Percentiles rank a stretch among this genome's conserved stretches.
Evolutionary conservation across 2,888 invertebrate species (phyloP).

Genomic region (Tricholauxania praeusta): DNA sequence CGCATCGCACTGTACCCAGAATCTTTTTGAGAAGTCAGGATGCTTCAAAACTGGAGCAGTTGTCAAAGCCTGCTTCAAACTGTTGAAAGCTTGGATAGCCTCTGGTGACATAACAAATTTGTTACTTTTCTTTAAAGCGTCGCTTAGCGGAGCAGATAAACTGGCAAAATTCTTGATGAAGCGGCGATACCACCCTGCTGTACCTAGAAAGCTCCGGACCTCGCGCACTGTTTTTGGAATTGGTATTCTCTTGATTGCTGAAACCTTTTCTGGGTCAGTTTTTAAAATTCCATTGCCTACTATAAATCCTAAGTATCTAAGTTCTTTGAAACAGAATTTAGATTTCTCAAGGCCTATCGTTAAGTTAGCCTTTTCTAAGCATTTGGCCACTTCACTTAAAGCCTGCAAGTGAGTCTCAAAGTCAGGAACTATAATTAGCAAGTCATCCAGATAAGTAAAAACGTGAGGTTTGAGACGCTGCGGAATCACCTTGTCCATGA

Average conservation of each 20-base stretch:
- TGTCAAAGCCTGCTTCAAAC: background rate
- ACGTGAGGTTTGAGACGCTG: slow-evolving; percentile 31
- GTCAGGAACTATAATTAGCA: slow-evolving; percentile 32
- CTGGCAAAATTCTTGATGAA: slow-evolving; percentile 32
- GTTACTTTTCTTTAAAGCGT: background rate
- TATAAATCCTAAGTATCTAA: slow-evolving; percentile 28
- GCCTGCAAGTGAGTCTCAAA: slow-evolving; percentile 32
- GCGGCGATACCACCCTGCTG: slow-evolving; percentile 38
- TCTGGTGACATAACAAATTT: background rate
- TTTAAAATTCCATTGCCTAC: background rate
- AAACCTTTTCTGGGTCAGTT: slow-evolving; percentile 5
- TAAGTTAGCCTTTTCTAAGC: slow-evolving; percentile 31
- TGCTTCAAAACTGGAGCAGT: background rate
- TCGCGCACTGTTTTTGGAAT: slow-evolving; percentile 6
- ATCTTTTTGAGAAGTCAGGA: slow-evolving; percentile 35
- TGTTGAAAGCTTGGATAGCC: background rate
- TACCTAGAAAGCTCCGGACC: slow-evolving; percentile 34
- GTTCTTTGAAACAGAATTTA: slow-evolving; percentile 28
- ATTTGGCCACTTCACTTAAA: slow-evolving; percentile 21
- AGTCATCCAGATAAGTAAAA: slow-evolving; percentile 42
- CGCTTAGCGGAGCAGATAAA: slow-evolving; percentile 12
- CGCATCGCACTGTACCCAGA: slow-evolving; percentile 40
- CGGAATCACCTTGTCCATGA: slow-evolving; percentile 43
- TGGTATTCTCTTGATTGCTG: background rate
- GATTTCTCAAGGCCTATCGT: slow-evolving; percentile 36